Evolutionary conservation across 2,797 vertebrate species (phyloP), one percentile per base, ranked within the genome.

Genomic region (Ctenopoma multispine): DNA sequence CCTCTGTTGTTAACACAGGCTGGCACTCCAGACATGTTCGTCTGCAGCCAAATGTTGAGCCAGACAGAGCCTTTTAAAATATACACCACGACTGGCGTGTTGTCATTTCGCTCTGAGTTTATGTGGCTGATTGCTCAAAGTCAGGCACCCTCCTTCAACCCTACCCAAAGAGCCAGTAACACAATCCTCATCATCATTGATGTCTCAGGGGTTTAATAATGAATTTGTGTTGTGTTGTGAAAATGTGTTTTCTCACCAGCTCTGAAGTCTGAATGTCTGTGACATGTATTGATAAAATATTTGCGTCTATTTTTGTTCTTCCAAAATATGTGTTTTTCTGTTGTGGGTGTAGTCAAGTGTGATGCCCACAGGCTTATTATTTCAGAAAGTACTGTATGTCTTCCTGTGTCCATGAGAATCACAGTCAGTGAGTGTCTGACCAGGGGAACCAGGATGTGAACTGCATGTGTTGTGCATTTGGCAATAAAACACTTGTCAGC

Each of bases 401-500:
- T 31, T 48, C 21, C 31, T 20, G 12, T 34, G 29, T 24, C 24
- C 57, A 29, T 27, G 27, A 75, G 57, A 59, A 1, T n/a, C 48
- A 59, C 8, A 69, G 29, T 65, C 18, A 68, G 31, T 38, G 15
- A 56, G 23, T 69, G 54, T 83, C 34, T 64, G 21, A 59, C 71
- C 55, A 7, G 8, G 9, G 43, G 64, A 27, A 40, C 51, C 49
- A 29, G 65, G 34, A 72, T 71, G 57, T 44, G 63, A 72, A 75
- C 65, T 59, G 76, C 91, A 90, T 88, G 85, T 92, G 89, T 90
- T 92, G 80, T 68, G 72, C 70, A 82, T 92, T 92, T 86, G 79
- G 64, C 66, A 78, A 77, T 87, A 34, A 90, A 89, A 66, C 84
- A 87, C 86, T 89, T 86, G 88, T 93, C 92, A 93, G 92, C 92